phyloP scores from a whole-genome alignment of 1,140 invertebrate genomes.

The Octopus bimaculoides region DNA sequence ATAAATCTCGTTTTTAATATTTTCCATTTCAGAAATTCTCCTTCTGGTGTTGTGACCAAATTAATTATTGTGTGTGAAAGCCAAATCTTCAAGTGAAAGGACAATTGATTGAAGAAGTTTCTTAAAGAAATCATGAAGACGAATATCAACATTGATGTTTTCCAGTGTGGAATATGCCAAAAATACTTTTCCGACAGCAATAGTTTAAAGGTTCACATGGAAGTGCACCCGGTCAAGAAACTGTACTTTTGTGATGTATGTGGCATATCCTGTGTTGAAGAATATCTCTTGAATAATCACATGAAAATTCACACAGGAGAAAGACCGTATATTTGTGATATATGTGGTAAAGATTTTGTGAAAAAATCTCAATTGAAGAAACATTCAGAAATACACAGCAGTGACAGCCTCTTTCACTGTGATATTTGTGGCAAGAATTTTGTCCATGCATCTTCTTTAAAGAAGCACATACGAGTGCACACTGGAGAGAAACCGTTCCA shows the following conservation, averaged over 20 bases:
- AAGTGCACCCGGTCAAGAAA: slow-evolving; percentile 14
- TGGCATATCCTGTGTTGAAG: slow-evolving; percentile 4
- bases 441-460: not conserved
- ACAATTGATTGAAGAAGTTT: too few species aligned
- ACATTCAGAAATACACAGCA: slow-evolving; percentile 14
- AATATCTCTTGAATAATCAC: slow-evolving; percentile 4
- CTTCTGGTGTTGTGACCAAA: too few species aligned
- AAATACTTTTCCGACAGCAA: not conserved
- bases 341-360: slow-evolving; percentile 4
- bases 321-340: slow-evolving; percentile 13
- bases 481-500: not conserved
- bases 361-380: not conserved
- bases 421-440: slow-evolving; percentile 12
- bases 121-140: too few species aligned
- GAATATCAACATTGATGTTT: not conserved
- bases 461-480: slow-evolving; percentile 17
- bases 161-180: not conserved
- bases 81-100: too few species aligned
- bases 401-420: slow-evolving; percentile 14
- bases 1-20: too few species aligned
- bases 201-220: slow-evolving; percentile 3
- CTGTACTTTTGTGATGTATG: slow-evolving; percentile 14
- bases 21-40: too few species aligned
- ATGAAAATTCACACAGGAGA: slow-evolving; percentile 13
- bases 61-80: too few species aligned